Base-by-base conservation (phyloP, 2,797 vertebrate species). In the Fundulus diaphanus region DNA sequence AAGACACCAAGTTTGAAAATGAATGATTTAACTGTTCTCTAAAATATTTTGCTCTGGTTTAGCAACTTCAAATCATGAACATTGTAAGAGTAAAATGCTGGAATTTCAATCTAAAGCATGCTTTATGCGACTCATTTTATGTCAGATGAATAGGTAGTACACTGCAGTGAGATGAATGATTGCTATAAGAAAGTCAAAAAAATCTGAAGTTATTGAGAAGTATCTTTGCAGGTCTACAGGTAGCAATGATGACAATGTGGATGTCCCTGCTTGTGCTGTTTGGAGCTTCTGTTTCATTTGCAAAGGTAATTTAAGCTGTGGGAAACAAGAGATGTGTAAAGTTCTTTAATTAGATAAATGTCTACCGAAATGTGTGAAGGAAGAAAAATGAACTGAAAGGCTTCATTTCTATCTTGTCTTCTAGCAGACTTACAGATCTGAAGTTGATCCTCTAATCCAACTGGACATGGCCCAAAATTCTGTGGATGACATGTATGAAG, bases 401-500 rank as follows among this genome's bases (percentile, higher is more conserved):
- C 20, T 22, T 48, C 8, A 22, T 33, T 22, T 61, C 31, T 1
- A 20, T 61, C 31, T 35, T 61, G 3, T 61, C n/a, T 69, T 37
- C n/a, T 33, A 16, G 31, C 42, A 69, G 42, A 33, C 8, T 12
- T 1, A 35, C 31, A 61, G 57, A 61, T 35, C 31, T 6, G 7
- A 0, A 7, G 15, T 33, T 35, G 57, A 61, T 11, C 3, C 31
- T 35, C 31, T 27, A 1, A 1, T 49, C 24, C 35, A 56, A 1
- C 35, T 91, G 63, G 83, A 88, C 51, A 68, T 87, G 81, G 77
- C 84, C 74, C 59, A 4, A 7, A 51, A 85, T 0, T 24, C 85
- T 37, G 82, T 87, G 4, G 89, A 92, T 68, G 88, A 91, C 72
- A 86, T 84, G 86, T 89, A 85, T 48, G 0, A 1, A 1, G 83